A percentile compares a stretch with the other conserved stretches of the same genome.
These are phyloP conservation scores for Onychostruthus taczanowskii DNA, from an alignment of 2,113 vertebrate genomes.

Conservation along the genomic window DNA sequence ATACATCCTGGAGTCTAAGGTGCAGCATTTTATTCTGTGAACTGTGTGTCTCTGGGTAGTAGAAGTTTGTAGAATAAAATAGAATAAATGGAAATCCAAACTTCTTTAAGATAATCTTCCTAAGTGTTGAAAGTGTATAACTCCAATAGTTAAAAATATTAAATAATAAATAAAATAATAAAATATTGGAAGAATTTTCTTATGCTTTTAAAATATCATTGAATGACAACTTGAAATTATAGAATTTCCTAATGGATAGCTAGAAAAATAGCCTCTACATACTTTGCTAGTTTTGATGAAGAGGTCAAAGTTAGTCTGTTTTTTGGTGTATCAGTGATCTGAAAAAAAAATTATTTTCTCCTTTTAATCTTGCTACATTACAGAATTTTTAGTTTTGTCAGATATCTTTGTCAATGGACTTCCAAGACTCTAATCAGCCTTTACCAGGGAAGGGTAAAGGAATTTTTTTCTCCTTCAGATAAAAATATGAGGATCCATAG, in stretches of 20 bases:
- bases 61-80: background rate
- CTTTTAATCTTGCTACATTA: background rate
- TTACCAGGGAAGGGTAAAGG: background rate
- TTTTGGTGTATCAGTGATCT: background rate
- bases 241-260: background rate
- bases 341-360: background rate
- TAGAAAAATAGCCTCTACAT: background rate
- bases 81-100: background rate
- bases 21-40: background rate
- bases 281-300: background rate
- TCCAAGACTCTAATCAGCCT: background rate
- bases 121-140: background rate
- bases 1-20: background rate
- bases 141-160: background rate
- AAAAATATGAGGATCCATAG: background rate
- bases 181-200: background rate
- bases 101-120: background rate
- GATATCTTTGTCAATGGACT: background rate
- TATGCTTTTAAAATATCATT: background rate
- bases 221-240: background rate
- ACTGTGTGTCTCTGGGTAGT: background rate
- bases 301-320: rapidly evolving
- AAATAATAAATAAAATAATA: background rate
- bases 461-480: background rate
- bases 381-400: background rate